phyloP scores from a whole-genome alignment of 1,140 invertebrate species.

The Panagrolaimus sp. region DNA sequence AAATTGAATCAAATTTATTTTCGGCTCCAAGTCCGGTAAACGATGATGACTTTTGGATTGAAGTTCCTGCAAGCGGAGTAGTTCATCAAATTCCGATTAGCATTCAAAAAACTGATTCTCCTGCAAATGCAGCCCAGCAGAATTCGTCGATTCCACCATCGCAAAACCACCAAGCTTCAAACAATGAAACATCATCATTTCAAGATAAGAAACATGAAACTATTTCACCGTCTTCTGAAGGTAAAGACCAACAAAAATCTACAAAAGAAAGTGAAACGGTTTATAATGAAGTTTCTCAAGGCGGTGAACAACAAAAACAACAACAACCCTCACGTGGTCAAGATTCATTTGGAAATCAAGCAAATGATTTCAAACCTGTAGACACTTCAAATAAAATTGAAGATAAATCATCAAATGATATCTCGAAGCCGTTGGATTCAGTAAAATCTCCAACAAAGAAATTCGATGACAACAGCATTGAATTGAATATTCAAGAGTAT shows the following conservation, averaged over 20 bases:
- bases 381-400: not conserved
- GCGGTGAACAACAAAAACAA: not conserved
- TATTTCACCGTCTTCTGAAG: not conserved
- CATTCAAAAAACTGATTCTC: no score
- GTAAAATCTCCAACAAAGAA: not conserved
- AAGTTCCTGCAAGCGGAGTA: not conserved
- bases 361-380: not conserved
- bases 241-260: not conserved
- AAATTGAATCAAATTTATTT: no score
- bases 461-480: not conserved
- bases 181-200: no score
- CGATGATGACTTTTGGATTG: conserved; percentile 5
- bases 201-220: no score
- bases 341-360: not conserved
- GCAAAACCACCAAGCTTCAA: no score
- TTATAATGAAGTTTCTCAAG: not conserved
- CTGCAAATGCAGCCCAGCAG: no score
- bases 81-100: not conserved
- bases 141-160: no score
- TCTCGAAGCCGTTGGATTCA: not conserved
- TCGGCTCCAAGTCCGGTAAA: not conserved
- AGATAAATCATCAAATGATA: not conserved
- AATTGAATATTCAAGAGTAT: conserved; percentile 2
- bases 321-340: no score
- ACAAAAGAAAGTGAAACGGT: not conserved